Evolutionary conservation across 2,113 vertebrate species (phyloP), one percentile per base, ranked within the genome.

Genomic region (Podarcis cretensis): DNA sequence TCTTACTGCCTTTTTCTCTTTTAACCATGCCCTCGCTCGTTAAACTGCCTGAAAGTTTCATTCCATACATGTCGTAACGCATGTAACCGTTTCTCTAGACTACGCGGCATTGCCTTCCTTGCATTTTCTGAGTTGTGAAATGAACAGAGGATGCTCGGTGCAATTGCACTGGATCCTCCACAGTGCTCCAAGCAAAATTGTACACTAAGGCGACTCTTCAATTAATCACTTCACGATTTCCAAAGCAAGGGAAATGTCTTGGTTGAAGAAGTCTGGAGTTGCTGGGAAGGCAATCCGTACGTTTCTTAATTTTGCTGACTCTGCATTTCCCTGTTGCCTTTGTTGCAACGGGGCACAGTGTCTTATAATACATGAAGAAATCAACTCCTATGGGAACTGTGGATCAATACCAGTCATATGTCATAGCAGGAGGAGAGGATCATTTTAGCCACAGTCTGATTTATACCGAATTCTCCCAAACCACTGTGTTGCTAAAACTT

Each of bases 361-460:
- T 68, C 6, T 48, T 48, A 48, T 54, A 54, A 76, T 57, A 57
- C 14, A 21, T 9, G 5, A 20, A 20, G 32, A 83, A 54, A n/a
- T 0, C 0, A 35, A 2, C n/a, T 2, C 14, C 84, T 2, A 5
- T 30, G 63, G 4, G 87, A 27, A 85, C 66, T 14, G 1, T 13
- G 63, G 25, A 6, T 1, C 1, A 85, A 85, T 75, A 35, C n/a
- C 4, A 77, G 59, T 30, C 27, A n/a, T 48, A 10, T 21, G 37
- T 3, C 40, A 71, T 32, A 4, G 59, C 13, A 73, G 54, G 21
- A 1, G 21, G 66, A 21, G 3, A 21, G n/a, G 1, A 12, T 20
- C 66, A 0, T 30, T n/a, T 0, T n/a, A 1, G 18, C 32, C 5
- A 0, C 25, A 16, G 35, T 2, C 65, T n/a, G 35, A 1, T 5